Percentiles rank a stretch among this genome's conserved stretches.
phyloP scores from a whole-genome alignment of 2,797 vertebrate genomes.

The Vipera ursinii region DNA sequence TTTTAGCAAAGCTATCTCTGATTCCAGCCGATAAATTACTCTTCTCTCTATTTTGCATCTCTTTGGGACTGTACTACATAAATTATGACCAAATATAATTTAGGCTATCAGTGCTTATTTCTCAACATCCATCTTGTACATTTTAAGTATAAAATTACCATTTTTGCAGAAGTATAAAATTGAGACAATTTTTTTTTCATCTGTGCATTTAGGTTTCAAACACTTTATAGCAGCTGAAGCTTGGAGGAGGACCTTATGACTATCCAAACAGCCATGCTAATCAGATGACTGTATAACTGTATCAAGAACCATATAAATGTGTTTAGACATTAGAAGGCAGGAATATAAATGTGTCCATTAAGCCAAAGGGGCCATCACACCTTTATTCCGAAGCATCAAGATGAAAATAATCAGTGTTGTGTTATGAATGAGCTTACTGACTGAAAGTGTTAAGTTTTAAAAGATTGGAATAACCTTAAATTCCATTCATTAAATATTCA shows the following conservation, averaged over 20 bases:
- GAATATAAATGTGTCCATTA: constrained; percentile 49
- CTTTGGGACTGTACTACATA: constrained; percentile 88
- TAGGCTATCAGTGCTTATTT: constrained; percentile 90
- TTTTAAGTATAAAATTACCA: constrained; percentile 89
- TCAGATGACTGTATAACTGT: constrained; percentile 61
- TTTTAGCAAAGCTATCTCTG: constrained; percentile 84
- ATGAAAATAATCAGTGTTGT: constrained; percentile 33
- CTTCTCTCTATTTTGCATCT: constrained; percentile 80
- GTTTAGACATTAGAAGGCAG: constrained; percentile 36
- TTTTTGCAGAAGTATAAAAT: constrained; percentile 81
- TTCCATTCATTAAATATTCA: background rate
- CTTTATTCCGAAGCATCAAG: constrained; percentile 36
- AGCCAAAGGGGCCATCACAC: constrained; percentile 32
- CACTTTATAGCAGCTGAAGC: constrained; percentile 82
- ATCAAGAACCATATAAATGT: constrained; percentile 60
- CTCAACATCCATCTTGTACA: constrained; percentile 86
- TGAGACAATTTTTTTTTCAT: constrained; percentile 83
- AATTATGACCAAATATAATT: constrained; percentile 98
- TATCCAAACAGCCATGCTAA: constrained; percentile 76
- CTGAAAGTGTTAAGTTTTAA: background rate
- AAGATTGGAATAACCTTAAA: constrained; percentile 19
- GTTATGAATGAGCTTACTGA: constrained; percentile 36
- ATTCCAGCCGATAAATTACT: constrained; percentile 90
- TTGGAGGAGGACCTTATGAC: constrained; percentile 76
- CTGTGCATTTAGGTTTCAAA: constrained; percentile 80